Evolutionary conservation across 2,113 vertebrate genomes (phyloP).

Genomic region (Tinamus guttatus): DNA sequence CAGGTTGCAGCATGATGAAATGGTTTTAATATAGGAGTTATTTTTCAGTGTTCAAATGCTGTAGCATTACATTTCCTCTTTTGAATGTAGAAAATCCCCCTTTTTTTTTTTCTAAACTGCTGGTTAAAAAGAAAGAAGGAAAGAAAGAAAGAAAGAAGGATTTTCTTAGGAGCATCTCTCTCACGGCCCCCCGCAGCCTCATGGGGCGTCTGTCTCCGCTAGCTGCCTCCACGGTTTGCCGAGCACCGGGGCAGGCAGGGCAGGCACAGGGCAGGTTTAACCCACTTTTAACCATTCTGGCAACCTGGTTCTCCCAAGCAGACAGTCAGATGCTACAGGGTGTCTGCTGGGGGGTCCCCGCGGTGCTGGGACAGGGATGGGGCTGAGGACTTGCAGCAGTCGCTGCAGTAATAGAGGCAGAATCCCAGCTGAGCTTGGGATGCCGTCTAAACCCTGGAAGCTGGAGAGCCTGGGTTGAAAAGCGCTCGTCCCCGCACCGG

Average conservation of each 20-base stretch:
- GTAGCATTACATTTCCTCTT: background rate
- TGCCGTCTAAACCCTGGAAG: background rate
- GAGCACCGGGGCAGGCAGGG: fast-evolving
- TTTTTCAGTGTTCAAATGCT: background rate
- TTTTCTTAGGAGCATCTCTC: background rate
- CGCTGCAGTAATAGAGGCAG: background rate
- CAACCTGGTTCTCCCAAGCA: background rate
- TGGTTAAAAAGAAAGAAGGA: background rate
- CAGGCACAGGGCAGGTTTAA: background rate
- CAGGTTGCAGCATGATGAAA: background rate
- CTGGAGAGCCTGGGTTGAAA: background rate
- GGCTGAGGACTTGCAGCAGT: too few relatives aligned
- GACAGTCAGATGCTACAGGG: too few relatives aligned
- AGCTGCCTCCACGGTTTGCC: background rate
- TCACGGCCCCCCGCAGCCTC: background rate
- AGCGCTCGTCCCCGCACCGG: background rate
- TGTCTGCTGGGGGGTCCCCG: too few relatives aligned
- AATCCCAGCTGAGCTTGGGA: constrained; percentile 18
- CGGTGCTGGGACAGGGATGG: too few relatives aligned
- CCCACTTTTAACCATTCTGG: background rate
- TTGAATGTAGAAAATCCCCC: background rate
- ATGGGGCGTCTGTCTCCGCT: fast-evolving
- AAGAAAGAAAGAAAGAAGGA: background rate
- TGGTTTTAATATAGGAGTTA: background rate
- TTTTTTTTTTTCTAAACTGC: background rate